Conservation (phyloP, 2,113 vertebrate species). For the Brachyhypopomus gauderio region DNA sequence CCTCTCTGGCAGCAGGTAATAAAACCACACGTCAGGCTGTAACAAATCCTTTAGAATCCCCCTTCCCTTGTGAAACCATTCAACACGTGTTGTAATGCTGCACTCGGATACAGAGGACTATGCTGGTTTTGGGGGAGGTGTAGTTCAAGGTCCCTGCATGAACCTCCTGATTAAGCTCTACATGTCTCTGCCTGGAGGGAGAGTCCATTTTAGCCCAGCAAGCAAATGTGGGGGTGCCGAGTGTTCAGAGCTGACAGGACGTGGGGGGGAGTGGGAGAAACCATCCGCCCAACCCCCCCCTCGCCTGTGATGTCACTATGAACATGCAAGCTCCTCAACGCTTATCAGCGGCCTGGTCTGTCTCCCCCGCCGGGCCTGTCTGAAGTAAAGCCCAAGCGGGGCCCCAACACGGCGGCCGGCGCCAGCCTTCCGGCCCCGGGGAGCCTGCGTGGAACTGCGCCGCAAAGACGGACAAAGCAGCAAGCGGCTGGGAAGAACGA, state of each 20-base stretch:
- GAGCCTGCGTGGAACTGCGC: background rate
- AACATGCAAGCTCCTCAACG: slow-evolving; percentile 9
- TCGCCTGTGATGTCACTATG: background rate
- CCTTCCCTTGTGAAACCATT: background rate
- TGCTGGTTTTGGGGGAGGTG: background rate
- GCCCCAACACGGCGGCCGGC: background rate
- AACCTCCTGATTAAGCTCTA: background rate
- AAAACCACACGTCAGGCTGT: background rate
- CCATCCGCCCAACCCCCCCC: background rate
- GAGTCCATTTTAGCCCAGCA: background rate
- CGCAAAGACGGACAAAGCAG: background rate
- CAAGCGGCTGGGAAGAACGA: background rate
- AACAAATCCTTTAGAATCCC: background rate
- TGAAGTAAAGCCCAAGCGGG: background rate
- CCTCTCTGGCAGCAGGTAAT: background rate
- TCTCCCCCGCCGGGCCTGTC: background rate
- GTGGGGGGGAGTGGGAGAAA: slow-evolving; percentile 1
- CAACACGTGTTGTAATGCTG: background rate
- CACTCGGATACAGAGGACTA: background rate
- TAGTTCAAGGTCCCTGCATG: slow-evolving; percentile 1
- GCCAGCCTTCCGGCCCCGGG: background rate
- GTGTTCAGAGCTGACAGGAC: slow-evolving; percentile 36
- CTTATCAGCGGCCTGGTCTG: background rate
- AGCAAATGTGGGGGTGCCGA: background rate
- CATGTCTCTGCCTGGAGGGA: background rate